Percentiles rank a stretch among this genome's conserved stretches.
Conservation (phyloP, 2,113 vertebrate species). For the Triplophysa dalaica region DNA sequence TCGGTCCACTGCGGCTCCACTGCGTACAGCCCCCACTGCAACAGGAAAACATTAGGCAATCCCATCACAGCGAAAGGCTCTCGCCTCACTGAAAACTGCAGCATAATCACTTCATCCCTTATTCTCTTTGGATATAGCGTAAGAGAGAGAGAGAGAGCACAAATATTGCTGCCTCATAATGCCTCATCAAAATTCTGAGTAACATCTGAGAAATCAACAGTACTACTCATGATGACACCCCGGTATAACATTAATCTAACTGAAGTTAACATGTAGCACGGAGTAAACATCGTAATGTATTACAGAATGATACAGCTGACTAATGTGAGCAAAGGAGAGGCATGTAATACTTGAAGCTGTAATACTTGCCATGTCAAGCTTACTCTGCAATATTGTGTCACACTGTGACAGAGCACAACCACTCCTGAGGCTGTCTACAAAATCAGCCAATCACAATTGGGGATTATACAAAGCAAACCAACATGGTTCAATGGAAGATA, state of each 20-base stretch:
- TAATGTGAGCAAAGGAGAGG: background rate
- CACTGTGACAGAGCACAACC: constrained; percentile 11
- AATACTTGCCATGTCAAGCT: constrained; percentile 2
- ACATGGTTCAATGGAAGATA: constrained; percentile 28
- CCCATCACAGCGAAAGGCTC: constrained; percentile 52
- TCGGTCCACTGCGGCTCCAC: constrained; percentile 48
- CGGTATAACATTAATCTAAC: background rate
- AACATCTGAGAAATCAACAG: constrained; percentile 31
- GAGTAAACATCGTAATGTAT: constrained; percentile 15
- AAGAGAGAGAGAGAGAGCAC: constrained; percentile 23
- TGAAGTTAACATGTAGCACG: background rate
- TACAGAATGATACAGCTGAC: constrained; percentile 14
- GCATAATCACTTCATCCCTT: constrained; percentile 55
- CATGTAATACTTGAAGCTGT: background rate
- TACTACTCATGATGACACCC: background rate
- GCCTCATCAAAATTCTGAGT: background rate
- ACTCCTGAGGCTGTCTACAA: background rate
- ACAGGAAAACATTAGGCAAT: constrained; percentile 56
- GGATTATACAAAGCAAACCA: constrained; percentile 3
- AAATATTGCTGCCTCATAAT: constrained; percentile 32
- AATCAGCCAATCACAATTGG: constrained; percentile 23
- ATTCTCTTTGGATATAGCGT: constrained; percentile 39
- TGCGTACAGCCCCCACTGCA: constrained; percentile 50
- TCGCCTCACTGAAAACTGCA: constrained; percentile 48
- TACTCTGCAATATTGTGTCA: constrained; percentile 23